Percentiles rank a stretch among this genome's conserved stretches.
These are phyloP conservation scores for Cephus rjabovi DNA, from an alignment of 2,888 invertebrate species.

Conservation along the genomic window DNA sequence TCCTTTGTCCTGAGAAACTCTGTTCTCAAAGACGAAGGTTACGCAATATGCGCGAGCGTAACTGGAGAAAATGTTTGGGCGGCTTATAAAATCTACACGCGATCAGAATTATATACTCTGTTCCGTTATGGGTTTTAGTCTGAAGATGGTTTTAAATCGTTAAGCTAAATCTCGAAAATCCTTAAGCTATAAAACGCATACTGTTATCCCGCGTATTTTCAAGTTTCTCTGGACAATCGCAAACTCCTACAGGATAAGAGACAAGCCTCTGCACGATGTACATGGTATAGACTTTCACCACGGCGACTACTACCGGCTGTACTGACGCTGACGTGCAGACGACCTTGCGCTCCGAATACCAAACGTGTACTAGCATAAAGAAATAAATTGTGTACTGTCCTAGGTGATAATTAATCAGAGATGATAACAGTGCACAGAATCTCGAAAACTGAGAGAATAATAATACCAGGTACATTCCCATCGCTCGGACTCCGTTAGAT, in stretches of 20 bases:
- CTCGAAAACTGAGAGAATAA: not conserved
- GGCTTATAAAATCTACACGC: not conserved
- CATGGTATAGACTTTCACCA: slow-evolving; percentile 42
- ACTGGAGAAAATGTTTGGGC: not conserved
- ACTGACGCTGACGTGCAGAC: slow-evolving; percentile 41
- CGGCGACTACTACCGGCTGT: slow-evolving; percentile 32
- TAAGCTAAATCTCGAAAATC: not conserved
- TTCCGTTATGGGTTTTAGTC: not conserved
- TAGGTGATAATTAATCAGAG: not conserved
- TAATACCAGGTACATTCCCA: not conserved
- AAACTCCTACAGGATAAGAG: not conserved
- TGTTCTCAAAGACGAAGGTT: not conserved
- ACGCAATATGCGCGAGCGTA: not conserved
- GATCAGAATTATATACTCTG: not conserved
- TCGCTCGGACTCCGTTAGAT: not conserved
- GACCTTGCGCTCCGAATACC: slow-evolving; percentile 45
- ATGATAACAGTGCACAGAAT: not conserved
- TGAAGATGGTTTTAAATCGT: too few relatives aligned
- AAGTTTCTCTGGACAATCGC: not conserved
- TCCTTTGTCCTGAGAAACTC: not conserved
- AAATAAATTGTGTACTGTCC: not conserved
- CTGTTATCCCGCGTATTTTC: not conserved
- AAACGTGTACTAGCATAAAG: slow-evolving; percentile 24
- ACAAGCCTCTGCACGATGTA: not conserved
- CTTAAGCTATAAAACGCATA: not conserved